Percentiles rank a stretch among this genome's conserved stretches.
phyloP scores from a whole-genome alignment of 2,113 vertebrate species.

The Oenanthe melanoleuca region DNA sequence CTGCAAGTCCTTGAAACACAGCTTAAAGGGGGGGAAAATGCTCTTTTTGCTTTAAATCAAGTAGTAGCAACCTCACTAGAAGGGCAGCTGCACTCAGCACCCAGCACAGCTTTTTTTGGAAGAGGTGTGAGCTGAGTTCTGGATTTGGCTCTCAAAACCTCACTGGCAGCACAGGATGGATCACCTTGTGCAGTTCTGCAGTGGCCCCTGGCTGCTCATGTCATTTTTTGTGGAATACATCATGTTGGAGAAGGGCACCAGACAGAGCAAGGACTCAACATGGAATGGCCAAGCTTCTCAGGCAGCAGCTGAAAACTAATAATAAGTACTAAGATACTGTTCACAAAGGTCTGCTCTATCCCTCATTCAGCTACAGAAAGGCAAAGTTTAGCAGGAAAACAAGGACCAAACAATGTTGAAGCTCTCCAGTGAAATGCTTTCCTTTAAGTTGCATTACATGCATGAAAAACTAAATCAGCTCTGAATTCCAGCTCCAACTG shows the following conservation, averaged over 20 bases:
- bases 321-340: slow-evolving; percentile 17
- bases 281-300: accelerated
- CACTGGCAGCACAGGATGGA: not conserved
- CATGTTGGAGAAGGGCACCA: not conserved
- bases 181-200: not conserved
- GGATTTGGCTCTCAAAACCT: not conserved
- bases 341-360: slow-evolving; percentile 57
- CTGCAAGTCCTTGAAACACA: not conserved
- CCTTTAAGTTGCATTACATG: slow-evolving; percentile 28
- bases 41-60: not conserved
- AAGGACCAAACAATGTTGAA: slow-evolving; percentile 42
- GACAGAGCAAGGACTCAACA: not conserved
- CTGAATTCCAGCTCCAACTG: slow-evolving; percentile 38
- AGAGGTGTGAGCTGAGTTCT: not conserved
- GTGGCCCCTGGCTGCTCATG: not conserved
- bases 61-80: not conserved
- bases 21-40: not conserved
- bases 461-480: slow-evolving; percentile 40
- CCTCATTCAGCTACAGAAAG: slow-evolving; percentile 62
- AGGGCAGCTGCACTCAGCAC: not conserved
- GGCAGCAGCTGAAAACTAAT: not conserved
- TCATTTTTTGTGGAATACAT: not conserved
- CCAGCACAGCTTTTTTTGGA: not conserved
- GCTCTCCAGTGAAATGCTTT: slow-evolving; percentile 63
- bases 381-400: slow-evolving; percentile 57